These are phyloP conservation scores for Tetragonisca angustula DNA, from an alignment of 2,888 invertebrate genomes.

Conservation along the genomic window DNA sequence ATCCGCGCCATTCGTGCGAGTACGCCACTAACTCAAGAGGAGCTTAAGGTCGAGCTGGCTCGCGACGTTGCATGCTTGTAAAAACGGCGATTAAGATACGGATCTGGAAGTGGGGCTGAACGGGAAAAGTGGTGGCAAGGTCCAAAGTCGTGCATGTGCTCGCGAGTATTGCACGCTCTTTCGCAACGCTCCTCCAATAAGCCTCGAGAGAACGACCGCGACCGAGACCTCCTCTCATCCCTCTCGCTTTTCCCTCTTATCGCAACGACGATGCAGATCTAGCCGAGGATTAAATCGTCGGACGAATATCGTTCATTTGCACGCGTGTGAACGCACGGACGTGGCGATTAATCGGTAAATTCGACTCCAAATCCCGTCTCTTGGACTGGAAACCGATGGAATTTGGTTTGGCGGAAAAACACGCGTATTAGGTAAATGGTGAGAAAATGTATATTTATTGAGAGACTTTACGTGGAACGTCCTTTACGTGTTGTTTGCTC, in stretches of 20 bases:
- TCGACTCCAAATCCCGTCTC: too few species aligned
- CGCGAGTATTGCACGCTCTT: background rate
- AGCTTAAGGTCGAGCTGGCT: conserved; percentile 61
- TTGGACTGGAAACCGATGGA: too few species aligned
- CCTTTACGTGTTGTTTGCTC: too few species aligned
- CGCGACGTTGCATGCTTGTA: conserved; percentile 75
- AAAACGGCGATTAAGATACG: conserved; percentile 76
- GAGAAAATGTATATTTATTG: too few species aligned
- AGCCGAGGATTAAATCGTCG: conserved; percentile 13
- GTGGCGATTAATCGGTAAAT: too few species aligned
- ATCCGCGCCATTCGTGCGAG: conserved; percentile 19
- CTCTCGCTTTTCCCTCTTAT: conserved; percentile 18
- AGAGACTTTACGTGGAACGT: too few species aligned
- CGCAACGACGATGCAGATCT: conserved; percentile 36
- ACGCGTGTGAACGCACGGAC: background rate
- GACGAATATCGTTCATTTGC: background rate
- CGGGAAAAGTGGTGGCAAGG: conserved; percentile 64
- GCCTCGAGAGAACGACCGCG: conserved; percentile 59
- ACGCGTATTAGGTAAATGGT: too few species aligned
- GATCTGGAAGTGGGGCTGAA: conserved; percentile 62
- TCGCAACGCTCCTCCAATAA: conserved; percentile 31
- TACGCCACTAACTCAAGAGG: background rate
- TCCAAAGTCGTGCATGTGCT: conserved; percentile 57
- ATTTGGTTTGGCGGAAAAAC: too few species aligned
- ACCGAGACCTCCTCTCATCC: conserved; percentile 69